Evolutionary conservation across 35 echinoderm and acorn worm genomes (phyloP).

Genomic region (Anneissia japonica): DNA sequence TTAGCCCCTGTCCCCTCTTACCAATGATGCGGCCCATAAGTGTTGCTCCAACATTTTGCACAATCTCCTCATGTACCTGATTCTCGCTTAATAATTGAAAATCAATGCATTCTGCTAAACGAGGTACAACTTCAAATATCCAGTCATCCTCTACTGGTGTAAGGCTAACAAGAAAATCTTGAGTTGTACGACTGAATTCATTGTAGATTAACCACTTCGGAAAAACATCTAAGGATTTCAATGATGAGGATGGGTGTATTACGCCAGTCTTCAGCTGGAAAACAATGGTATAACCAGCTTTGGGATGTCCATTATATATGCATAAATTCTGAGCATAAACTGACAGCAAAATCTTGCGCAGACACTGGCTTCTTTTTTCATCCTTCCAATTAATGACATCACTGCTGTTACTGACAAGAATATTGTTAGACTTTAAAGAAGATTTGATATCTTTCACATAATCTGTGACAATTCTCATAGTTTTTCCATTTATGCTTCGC

Average conservation of each 20-base stretch:
- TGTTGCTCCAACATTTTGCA: constrained; percentile 6
- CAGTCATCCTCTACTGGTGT: constrained; percentile 25
- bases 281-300: constrained; percentile 25
- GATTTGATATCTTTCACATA: background rate
- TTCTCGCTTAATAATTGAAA: background rate
- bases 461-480: constrained; percentile 13
- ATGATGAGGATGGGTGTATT: constrained; percentile 32
- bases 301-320: constrained; percentile 26
- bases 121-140: constrained; percentile 16
- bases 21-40: constrained; percentile 16
- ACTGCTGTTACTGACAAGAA: background rate
- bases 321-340: constrained; percentile 22
- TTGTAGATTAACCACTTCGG: constrained; percentile 28
- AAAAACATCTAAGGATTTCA: constrained; percentile 2
- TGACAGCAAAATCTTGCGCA: constrained; percentile 20
- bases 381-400: background rate
- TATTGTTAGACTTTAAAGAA: background rate
- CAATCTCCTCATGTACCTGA: background rate
- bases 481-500: constrained; percentile 37
- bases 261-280: constrained; percentile 24
- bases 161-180: constrained; percentile 5
- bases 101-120: constrained; percentile 13
- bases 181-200: constrained; percentile 9
- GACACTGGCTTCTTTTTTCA: background rate
- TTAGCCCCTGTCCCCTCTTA: constrained; percentile 2